A percentile compares a stretch with the other conserved stretches of the same genome.
These are phyloP conservation scores for Fukomys damarensis DNA, from an alignment of 2,113 vertebrate species.

Conservation along the genomic window DNA sequence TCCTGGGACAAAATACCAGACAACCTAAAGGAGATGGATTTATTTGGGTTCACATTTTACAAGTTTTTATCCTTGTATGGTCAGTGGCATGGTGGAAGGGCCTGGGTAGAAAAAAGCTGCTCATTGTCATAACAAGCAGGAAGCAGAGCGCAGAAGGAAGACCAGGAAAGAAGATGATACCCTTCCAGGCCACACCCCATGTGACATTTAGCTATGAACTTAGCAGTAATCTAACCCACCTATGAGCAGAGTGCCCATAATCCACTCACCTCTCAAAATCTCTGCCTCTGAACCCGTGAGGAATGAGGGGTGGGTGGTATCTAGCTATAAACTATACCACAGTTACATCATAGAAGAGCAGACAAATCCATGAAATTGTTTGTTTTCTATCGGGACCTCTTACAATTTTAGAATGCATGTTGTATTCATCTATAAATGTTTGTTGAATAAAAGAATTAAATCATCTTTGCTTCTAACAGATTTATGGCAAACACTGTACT, in stretches of 20 bases:
- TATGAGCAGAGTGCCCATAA: neutral
- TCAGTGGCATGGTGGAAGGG: neutral
- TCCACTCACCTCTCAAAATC: neutral
- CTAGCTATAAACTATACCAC: neutral
- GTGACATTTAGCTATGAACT: neutral
- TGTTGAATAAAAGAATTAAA: neutral
- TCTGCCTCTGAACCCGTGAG: neutral
- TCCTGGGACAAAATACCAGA: neutral
- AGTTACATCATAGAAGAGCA: neutral
- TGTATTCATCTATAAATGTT: neutral
- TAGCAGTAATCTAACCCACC: neutral
- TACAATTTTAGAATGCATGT: neutral
- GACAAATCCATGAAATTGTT: neutral
- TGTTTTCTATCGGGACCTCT: neutral
- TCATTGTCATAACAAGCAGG: neutral
- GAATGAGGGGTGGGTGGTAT: neutral
- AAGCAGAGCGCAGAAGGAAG: neutral
- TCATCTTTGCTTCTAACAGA: neutral
- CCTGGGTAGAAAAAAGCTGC: neutral
- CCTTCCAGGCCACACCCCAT: neutral
- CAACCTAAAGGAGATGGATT: neutral
- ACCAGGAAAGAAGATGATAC: neutral
- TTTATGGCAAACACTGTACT: neutral
- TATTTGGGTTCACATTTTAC: neutral
- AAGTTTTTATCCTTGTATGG: neutral